Conservation (phyloP, 2,797 vertebrate species). For the Neoniphon sammara region DNA sequence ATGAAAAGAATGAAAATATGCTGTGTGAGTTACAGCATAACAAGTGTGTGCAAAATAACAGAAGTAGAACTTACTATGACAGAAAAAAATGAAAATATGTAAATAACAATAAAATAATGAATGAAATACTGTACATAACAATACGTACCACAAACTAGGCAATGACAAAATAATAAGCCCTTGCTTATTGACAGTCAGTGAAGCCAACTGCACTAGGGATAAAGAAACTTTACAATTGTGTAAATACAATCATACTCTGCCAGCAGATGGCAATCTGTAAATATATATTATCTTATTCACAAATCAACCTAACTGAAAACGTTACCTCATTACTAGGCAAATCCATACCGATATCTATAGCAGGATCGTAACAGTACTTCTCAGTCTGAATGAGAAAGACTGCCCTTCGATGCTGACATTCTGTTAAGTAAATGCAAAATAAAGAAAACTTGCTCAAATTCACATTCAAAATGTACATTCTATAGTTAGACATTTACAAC, state of each 20-base stretch:
- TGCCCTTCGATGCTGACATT: slow-evolving; percentile 51
- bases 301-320: slow-evolving; percentile 45
- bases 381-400: slow-evolving; percentile 36
- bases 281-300: slow-evolving; percentile 80
- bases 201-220: slow-evolving; percentile 80
- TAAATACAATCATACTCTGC: slow-evolving; percentile 88
- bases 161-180: slow-evolving; percentile 86
- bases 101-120: slow-evolving; percentile 26
- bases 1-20: slow-evolving; percentile 59
- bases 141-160: slow-evolving; percentile 69
- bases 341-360: slow-evolving; percentile 43
- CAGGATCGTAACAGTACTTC: slow-evolving; percentile 67
- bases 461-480: slow-evolving; percentile 74
- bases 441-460: slow-evolving; percentile 52
- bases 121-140: slow-evolving; percentile 46
- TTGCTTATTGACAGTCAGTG: slow-evolving; percentile 84
- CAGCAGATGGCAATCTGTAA: slow-evolving; percentile 91
- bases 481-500: slow-evolving; percentile 61
- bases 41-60: slow-evolving; percentile 73
- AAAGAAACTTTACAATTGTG: slow-evolving; percentile 86
- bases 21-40: slow-evolving; percentile 55
- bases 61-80: slow-evolving; percentile 35
- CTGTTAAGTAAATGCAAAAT: slow-evolving; percentile 33
- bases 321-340: slow-evolving; percentile 39
- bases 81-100: slow-evolving; percentile 42